Evolutionary conservation across 1,140 invertebrate species (phyloP), one percentile per base, ranked within the genome.

Genomic region (Helicorthomorpha holstii): DNA sequence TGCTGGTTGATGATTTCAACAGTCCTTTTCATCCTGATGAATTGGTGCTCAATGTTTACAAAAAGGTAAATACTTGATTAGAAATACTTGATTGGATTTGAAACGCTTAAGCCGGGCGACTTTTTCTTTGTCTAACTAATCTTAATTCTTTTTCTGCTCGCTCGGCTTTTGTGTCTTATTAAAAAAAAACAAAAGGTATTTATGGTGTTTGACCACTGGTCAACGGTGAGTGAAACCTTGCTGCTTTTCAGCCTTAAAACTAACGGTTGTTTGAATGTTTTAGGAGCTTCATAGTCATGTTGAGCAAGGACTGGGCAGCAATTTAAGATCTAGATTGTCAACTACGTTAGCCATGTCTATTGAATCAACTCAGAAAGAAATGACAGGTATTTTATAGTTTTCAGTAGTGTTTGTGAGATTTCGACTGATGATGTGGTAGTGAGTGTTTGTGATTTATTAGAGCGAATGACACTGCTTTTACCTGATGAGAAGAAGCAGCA

Each of bases 1-100:
- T 83, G 23, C 73, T 98, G 14, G 86, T 98, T 27, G 93, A 97
- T 70, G 92, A 97, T 66, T 98, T 95, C 69, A 83, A 82, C 57
- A 72, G 85, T 56, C 84, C 89, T 19, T 98, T 98, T 71, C 83
- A 91, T 64, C 75, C 88, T 0, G 92, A 98, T 60, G 76, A 80
- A 2, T 68, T 86, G 3, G 83, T 93, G 3, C 67, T 98, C 1
- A 91, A 87, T 63, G 80, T 87, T 42, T 99, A 97, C 68, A 99
- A 99, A 72, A 86, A 89, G 59, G 72, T 72, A 50, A 52, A 44
- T 44, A n/a, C 12, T 44, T 44, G 4, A n/a, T n/a, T n/a, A n/a
- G n/a, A n/a, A n/a, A n/a, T n/a, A n/a, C n/a, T n/a, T n/a, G n/a
- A n/a, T n/a, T n/a, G n/a, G n/a, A n/a, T n/a, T n/a, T n/a, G n/a